phyloP scores from a whole-genome alignment of 2,113 vertebrate genomes.

The Platysteira castanea region DNA sequence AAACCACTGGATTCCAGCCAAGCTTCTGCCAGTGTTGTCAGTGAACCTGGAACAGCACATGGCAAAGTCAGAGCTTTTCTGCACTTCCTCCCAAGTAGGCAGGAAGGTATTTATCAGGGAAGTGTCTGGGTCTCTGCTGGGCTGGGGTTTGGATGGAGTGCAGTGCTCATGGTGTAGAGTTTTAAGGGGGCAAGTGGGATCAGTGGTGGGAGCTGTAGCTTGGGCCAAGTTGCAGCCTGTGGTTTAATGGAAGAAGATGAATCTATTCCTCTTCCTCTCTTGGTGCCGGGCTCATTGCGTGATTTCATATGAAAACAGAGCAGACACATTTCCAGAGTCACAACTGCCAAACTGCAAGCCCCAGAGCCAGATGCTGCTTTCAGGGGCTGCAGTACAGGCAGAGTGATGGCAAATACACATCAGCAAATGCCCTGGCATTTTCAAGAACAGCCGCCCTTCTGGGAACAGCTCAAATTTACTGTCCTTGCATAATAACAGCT shows the following conservation, averaged over 20 bases:
- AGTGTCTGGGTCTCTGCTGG: accelerated
- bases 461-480: neutral
- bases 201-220: neutral
- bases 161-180: neutral
- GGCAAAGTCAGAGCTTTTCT: neutral
- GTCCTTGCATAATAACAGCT: neutral
- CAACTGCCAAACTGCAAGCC: neutral
- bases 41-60: neutral
- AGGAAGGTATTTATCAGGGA: neutral
- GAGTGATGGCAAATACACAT: neutral
- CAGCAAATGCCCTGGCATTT: neutral
- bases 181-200: neutral
- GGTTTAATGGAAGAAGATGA: neutral
- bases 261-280: neutral
- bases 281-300: accelerated
- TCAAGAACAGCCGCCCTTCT: neutral
- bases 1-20: neutral
- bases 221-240: neutral
- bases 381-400: neutral
- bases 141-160: neutral
- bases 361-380: neutral
- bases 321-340: neutral
- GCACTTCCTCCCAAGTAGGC: neutral
- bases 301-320: neutral
- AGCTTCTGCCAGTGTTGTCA: neutral